Percentiles rank a stretch among this genome's conserved stretches.
These are phyloP conservation scores for Cancer borealis DNA, from an alignment of 2,888 invertebrate genomes.

Conservation along the genomic window DNA sequence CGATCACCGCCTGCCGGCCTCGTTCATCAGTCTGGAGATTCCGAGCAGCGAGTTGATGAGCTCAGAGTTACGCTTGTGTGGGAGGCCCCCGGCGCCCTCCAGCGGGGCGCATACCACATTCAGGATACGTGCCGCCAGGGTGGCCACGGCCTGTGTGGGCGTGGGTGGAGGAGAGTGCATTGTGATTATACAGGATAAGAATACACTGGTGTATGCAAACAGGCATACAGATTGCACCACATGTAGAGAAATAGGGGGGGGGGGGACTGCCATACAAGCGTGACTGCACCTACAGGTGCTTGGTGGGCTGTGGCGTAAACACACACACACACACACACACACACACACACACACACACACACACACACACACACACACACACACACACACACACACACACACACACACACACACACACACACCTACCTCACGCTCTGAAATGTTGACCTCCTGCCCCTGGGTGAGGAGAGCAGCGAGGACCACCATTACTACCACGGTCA, in stretches of 20 bases:
- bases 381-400: too few relatives aligned
- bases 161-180: not conserved
- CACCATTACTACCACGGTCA: slow-evolving; percentile 42
- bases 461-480: slow-evolving; percentile 31
- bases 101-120: slow-evolving; percentile 28
- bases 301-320: not conserved
- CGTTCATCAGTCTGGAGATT: slow-evolving; percentile 36
- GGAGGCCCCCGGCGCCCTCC: not conserved
- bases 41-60: slow-evolving; percentile 58
- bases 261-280: not conserved
- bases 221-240: not conserved
- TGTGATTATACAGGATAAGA: not conserved
- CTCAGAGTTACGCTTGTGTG: slow-evolving; percentile 61
- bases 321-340: not conserved
- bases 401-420: not conserved
- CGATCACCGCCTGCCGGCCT: slow-evolving; percentile 40
- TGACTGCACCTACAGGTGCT: not conserved
- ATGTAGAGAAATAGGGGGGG: too few relatives aligned
- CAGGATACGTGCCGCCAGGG: slow-evolving; percentile 49
- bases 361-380: not conserved
- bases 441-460: slow-evolving; percentile 47
- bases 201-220: slow-evolving; percentile 1
- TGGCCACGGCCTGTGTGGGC: slow-evolving; percentile 42
- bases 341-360: not conserved
- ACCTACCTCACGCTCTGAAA: slow-evolving; percentile 55